Conservation (phyloP, 2,113 vertebrate genomes). For the Picathartes gymnocephalus region DNA sequence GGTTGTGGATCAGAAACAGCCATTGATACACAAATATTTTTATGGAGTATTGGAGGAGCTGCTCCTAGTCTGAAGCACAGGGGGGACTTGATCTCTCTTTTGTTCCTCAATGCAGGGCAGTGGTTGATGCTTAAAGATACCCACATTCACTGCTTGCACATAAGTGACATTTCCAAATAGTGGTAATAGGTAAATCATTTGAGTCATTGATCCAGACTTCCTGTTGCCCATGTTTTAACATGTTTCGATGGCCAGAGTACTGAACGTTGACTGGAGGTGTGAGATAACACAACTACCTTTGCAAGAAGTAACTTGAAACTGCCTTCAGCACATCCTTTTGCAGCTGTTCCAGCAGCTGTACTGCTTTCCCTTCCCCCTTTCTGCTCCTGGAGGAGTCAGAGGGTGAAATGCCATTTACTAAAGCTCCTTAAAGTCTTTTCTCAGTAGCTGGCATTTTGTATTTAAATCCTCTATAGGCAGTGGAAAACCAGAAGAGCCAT, state of each 20-base stretch:
- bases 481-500: not conserved
- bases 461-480: not conserved
- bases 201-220: not conserved
- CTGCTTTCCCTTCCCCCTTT: fast-evolving
- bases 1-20: not conserved
- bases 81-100: not conserved
- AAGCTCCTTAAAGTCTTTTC: slow-evolving; percentile 17
- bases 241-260: not conserved
- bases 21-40: not conserved
- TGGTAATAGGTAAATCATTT: not conserved
- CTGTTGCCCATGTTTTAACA: not conserved
- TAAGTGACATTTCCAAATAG: not conserved
- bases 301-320: not conserved
- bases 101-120: not conserved
- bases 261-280: not conserved
- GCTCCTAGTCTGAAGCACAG: not conserved
- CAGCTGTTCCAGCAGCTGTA: not conserved
- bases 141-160: not conserved
- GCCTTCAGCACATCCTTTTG: not conserved
- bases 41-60: not conserved
- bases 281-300: not conserved
- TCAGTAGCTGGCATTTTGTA: not conserved
- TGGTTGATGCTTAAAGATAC: not conserved
- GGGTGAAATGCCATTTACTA: not conserved
- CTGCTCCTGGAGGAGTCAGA: not conserved